Evolutionary conservation across 2,888 invertebrate species (phyloP).

Genomic region (Xanthorhoe designata): DNA sequence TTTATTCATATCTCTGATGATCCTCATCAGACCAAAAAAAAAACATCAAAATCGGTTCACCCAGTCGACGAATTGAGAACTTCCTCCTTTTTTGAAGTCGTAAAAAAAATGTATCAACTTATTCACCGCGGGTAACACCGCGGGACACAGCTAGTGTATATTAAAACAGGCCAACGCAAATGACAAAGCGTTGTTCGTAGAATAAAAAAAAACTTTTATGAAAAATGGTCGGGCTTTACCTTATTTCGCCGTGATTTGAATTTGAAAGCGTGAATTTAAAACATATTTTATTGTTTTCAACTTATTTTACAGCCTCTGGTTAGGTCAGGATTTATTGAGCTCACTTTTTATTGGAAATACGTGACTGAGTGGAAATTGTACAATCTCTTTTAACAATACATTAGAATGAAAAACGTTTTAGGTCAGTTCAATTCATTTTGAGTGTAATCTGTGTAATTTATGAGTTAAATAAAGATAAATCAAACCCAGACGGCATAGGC

Average conservation of each 20-base stretch:
- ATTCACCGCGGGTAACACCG: too few relatives aligned
- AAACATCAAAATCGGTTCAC: too few relatives aligned
- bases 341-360: constrained; percentile 17
- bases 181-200: constrained; percentile 19
- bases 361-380: constrained; percentile 5
- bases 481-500: too few relatives aligned
- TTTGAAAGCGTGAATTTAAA: constrained; percentile 25
- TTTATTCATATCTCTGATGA: too few relatives aligned
- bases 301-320: constrained; percentile 16
- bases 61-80: too few relatives aligned
- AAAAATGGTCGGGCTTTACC: constrained; percentile 38
- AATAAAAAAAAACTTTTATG: constrained; percentile 42
- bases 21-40: too few relatives aligned
- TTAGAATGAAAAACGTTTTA: not conserved
- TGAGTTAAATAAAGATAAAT: not conserved
- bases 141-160: too few relatives aligned
- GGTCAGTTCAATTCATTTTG: not conserved
- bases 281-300: constrained; percentile 32
- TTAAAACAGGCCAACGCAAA: constrained; percentile 33
- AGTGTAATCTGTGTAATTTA: not conserved
- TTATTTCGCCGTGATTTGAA: constrained; percentile 28
- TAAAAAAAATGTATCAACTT: too few relatives aligned
- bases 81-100: too few relatives aligned
- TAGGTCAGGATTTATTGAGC: constrained; percentile 19
- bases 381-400: not conserved